Conservation (phyloP, 2,113 vertebrate species). For the Anguilla rostrata region DNA sequence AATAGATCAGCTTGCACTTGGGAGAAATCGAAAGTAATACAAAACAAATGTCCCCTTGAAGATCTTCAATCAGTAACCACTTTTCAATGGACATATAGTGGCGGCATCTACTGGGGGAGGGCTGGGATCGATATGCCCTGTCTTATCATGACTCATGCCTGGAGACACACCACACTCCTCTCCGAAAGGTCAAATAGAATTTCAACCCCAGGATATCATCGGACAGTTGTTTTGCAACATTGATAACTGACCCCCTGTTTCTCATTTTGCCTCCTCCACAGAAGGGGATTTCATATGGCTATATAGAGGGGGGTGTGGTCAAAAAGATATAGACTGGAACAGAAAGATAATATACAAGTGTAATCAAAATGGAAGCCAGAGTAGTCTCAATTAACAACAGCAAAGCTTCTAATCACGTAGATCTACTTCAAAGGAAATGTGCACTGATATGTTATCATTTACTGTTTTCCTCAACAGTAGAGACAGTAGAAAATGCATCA, state of each 20-base stretch:
- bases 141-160: neutral
- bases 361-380: neutral
- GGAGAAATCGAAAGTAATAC: slow-evolving; percentile 32
- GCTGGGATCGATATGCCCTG: slow-evolving; percentile 26
- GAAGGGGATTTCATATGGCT: no score
- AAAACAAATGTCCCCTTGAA: slow-evolving; percentile 34
- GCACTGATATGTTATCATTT: no score
- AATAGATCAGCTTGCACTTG: slow-evolving; percentile 31
- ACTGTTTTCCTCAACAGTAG: no score
- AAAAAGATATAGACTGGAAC: no score
- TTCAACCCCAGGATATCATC: neutral
- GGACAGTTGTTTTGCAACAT: neutral
- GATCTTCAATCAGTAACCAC: slow-evolving; percentile 29
- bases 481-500: no score
- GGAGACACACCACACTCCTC: neutral
- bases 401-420: no score
- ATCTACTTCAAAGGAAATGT: no score
- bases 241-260: neutral
- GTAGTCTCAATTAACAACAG: no score
- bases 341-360: no score
- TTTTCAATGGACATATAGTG: slow-evolving; percentile 24
- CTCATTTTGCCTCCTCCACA: neutral
- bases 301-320: no score
- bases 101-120: neutral
- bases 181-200: neutral